Percentiles rank a stretch among this genome's conserved stretches.
These are phyloP conservation scores for Epiblema foenella DNA, from an alignment of 2,888 invertebrate genomes.

Conservation along the genomic window DNA sequence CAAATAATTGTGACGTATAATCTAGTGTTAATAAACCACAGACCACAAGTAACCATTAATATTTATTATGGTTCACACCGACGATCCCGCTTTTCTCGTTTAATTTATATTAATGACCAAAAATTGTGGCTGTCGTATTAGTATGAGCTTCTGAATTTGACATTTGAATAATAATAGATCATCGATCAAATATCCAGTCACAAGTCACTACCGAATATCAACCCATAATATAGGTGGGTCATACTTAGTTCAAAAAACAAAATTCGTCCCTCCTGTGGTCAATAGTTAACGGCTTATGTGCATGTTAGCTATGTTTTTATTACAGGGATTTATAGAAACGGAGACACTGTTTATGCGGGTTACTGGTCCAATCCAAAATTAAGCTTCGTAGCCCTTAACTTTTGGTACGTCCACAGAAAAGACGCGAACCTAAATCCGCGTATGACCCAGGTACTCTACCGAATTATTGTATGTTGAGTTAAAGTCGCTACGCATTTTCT, in stretches of 20 bases:
- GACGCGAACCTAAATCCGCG: too few relatives aligned
- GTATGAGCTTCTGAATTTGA: neutral
- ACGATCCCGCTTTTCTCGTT: conserved; percentile 9
- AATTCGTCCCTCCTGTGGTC: too few relatives aligned
- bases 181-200: neutral
- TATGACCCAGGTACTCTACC: too few relatives aligned
- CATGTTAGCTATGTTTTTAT: too few relatives aligned
- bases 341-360: too few relatives aligned
- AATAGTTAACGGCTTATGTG: too few relatives aligned
- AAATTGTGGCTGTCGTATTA: neutral
- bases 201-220: neutral
- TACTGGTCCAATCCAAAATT: too few relatives aligned
- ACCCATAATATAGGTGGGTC: too few relatives aligned
- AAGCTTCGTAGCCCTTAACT: too few relatives aligned
- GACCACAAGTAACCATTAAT: conserved; percentile 25
- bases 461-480: neutral
- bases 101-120: conserved; percentile 27
- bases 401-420: too few relatives aligned
- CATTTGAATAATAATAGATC: neutral
- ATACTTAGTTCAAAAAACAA: too few relatives aligned
- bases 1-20: conserved; percentile 20
- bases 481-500: neutral
- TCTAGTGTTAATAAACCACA: conserved; percentile 6
- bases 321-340: too few relatives aligned
- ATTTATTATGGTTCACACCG: conserved; percentile 32